Base-by-base conservation (phyloP, 2,797 vertebrate genomes). In the Liparis tanakae region DNA sequence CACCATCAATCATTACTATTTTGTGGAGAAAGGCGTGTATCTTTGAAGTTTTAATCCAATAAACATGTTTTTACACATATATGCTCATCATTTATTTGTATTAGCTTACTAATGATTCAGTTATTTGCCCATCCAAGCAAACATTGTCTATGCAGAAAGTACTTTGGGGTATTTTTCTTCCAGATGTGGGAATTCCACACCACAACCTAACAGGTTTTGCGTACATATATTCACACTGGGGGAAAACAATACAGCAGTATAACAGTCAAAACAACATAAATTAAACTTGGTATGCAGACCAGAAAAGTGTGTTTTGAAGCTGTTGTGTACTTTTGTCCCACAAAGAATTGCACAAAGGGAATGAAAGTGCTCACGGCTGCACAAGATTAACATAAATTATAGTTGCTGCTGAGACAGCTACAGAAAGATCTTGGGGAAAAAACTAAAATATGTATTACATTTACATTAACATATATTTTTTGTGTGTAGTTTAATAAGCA, bases 41-140 rank as follows among this genome's bases (percentile, higher is more conserved):
- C 8, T 61, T 25, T 61, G 12, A 41, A 12, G 39, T 20, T 57
- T 1, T 1, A 59, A 59, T 60, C 20, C 22, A 43, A 15, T 30
- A 57, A 46, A 70, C 20, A 60, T 70, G 67, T 70, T 70, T 33
- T 50, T 25, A 22, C 10, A 71, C 25, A 34, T 1, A 2, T 12
- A 15, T 12, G 20, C n/a, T 62, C 12, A 36, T 44, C 50, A 30
- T 18, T 46, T 18, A 17, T 44, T 43, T 43, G 2, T 43, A 3
- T 39, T 34, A 55, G 33, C 41, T 6, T 6, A 1, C 44, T 34
- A 46, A 67, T 54, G 25, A 67, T 33, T 74, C 10, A 67, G 14
- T 18, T 14, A 20, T 10, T 36, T 46, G 60, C 34, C n/a, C 9
- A 30, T 55, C 12, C n/a, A 56, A 25, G 7, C 39, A n/a, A 54